Base-by-base conservation (phyloP, 1,140 invertebrate species). In the Scaptomyza graminum region DNA sequence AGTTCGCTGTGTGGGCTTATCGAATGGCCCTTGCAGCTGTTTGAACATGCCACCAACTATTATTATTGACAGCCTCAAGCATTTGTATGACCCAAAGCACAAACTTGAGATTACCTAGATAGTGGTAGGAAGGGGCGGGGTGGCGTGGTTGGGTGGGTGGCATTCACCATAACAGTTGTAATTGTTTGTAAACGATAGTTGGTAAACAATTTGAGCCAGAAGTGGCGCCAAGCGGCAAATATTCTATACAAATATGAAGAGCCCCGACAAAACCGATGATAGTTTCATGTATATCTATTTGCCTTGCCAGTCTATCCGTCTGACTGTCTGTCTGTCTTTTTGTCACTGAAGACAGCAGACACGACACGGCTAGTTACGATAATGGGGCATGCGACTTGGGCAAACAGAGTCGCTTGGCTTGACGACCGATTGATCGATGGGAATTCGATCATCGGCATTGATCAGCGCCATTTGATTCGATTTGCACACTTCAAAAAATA, bases 151-250 rank as follows among this genome's bases (percentile, higher is more conserved):
- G 55, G 61, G 55, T 39, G 39, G 63, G 55, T 64, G 69, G 51
- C 34, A 34, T 39, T 4, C 3, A 37, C 72, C 18, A 22, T 22
- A 31, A 31, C 28, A 31, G 82, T 87, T 87, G 79, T 85, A 85
- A 85, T 85, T 87, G 83, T 88, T 88, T 87, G 82, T 87, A 79
- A 87, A 82, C 82, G 82, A 85, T 85, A 87, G 78, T 85, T 85
- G 74, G 74, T 74, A 85, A 85, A 85, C 82, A 85, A 80, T 78
- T 77, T 77, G 59, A 74, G 74, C 16, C 16, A 61, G 31, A 34
- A 67, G 76, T 87, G 82, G 82, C 82, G 82, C 82, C 82, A 76
- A 67, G 82, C 72, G 68, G 72, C 83, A 88, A 87, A 87, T 74
- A 85, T 6, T 68, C 47, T 65, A 59, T 13, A 59, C 31, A 34